Conservation (phyloP, 2,888 invertebrate genomes). For the Lepidocyrtinus sp. region DNA sequence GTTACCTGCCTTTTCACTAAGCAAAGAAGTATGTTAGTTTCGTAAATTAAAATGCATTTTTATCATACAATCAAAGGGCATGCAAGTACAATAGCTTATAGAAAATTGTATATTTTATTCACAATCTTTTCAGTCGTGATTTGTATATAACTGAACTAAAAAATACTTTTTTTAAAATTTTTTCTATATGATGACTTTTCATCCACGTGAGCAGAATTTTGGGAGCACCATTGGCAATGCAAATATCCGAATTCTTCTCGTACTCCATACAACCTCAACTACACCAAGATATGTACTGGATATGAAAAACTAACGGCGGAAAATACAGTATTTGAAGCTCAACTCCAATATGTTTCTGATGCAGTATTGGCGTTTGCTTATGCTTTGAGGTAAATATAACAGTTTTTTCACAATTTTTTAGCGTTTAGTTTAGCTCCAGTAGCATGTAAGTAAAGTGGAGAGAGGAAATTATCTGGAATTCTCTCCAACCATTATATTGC, state of each 20-base stretch:
- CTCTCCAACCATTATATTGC: too few species aligned
- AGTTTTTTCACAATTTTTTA: conserved; percentile 20
- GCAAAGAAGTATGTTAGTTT: too few species aligned
- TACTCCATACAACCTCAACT: conserved; percentile 87
- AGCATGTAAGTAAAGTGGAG: neutral
- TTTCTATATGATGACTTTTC: too few species aligned
- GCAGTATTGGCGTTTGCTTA: conserved; percentile 96
- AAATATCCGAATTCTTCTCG: conserved; percentile 84
- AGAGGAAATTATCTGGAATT: neutral
- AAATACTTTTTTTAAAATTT: too few species aligned
- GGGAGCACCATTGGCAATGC: conserved; percentile 95
- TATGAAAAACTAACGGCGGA: conserved; percentile 82
- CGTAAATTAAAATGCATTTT: too few species aligned
- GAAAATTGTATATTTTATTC: too few species aligned
- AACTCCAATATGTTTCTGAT: conserved; percentile 96
- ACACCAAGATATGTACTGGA: conserved; percentile 82
- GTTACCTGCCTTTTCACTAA: too few species aligned
- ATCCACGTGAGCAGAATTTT: conserved; percentile 83
- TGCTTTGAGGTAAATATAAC: conserved; percentile 75
- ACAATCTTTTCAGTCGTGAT: too few species aligned
- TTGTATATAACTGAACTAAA: too few species aligned
- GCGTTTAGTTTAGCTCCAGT: neutral
- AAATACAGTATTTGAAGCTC: conserved; percentile 91
- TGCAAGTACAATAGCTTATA: too few species aligned
- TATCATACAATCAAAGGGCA: too few species aligned